These are phyloP conservation scores for Tyria jacobaeae DNA, from an alignment of 2,888 invertebrate species.

Conservation along the genomic window DNA sequence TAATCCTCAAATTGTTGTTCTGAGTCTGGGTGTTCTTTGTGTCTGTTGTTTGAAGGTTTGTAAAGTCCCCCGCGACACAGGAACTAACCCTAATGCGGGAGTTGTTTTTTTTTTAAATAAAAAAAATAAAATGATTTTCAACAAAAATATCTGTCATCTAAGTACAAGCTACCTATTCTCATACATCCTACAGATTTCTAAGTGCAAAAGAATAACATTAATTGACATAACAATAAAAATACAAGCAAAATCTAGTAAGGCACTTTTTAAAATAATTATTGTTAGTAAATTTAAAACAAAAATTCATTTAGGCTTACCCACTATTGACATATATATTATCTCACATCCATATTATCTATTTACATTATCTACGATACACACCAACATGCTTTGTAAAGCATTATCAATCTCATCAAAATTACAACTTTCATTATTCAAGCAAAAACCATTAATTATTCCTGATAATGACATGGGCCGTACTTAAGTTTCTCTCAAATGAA, in stretches of 20 bases:
- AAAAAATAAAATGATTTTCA: too few relatives aligned
- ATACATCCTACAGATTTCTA: not conserved
- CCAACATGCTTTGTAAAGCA: conserved; percentile 16
- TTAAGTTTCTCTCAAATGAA: conserved; percentile 18
- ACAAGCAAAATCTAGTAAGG: not conserved
- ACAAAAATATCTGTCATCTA: not conserved
- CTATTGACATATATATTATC: too few relatives aligned
- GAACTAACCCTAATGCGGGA: too few relatives aligned
- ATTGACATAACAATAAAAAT: not conserved
- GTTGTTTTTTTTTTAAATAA: too few relatives aligned
- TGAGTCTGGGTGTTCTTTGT: too few relatives aligned
- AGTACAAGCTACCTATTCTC: not conserved
- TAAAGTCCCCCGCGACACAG: too few relatives aligned
- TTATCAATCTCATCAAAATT: conserved; percentile 24
- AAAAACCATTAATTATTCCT: conserved; percentile 38
- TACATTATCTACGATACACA: not conserved
- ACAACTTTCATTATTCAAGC: conserved; percentile 40
- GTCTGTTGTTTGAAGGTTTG: too few relatives aligned
- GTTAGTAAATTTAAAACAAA: not conserved
- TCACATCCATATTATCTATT: too few relatives aligned
- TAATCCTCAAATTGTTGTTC: too few relatives aligned
- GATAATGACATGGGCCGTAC: conserved; percentile 28
- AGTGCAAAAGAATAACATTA: too few relatives aligned
- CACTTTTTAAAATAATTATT: not conserved
- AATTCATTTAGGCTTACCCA: too few relatives aligned